Evolutionary conservation across 2,797 vertebrate genomes (phyloP).

Genomic region (Labroides dimidiatus): DNA sequence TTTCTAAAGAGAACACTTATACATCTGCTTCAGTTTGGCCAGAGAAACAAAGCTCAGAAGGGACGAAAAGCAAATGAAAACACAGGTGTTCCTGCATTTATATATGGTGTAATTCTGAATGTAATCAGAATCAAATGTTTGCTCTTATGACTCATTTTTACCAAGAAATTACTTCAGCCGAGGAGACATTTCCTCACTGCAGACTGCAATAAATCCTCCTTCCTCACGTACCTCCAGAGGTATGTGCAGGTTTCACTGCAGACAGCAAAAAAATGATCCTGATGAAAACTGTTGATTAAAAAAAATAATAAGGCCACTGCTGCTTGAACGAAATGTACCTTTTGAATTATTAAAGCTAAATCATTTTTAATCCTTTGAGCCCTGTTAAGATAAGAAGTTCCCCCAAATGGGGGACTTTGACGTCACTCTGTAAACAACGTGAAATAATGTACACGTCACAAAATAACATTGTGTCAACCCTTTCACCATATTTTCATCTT

Average conservation of each 20-base stretch:
- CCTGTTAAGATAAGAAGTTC: too few species aligned
- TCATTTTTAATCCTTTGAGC: too few species aligned
- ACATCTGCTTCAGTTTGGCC: constrained; percentile 32
- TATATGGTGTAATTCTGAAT: constrained; percentile 14
- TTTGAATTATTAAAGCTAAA: neutral
- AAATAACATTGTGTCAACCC: too few species aligned
- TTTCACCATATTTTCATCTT: too few species aligned
- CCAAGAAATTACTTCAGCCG: constrained; percentile 22
- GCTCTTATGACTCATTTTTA: constrained; percentile 28
- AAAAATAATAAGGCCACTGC: neutral
- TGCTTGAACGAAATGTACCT: neutral
- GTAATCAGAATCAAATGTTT: constrained; percentile 24
- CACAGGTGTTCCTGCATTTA: constrained; percentile 24
- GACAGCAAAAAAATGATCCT: constrained; percentile 11
- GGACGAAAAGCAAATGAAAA: constrained; percentile 25
- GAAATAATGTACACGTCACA: too few species aligned
- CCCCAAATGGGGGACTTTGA: too few species aligned
- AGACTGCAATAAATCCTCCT: constrained; percentile 20
- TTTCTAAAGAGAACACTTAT: constrained; percentile 41
- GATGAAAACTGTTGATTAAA: constrained; percentile 27
- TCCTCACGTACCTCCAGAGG: constrained; percentile 10
- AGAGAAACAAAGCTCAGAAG: constrained; percentile 25
- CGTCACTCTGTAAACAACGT: too few species aligned
- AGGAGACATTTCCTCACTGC: neutral
- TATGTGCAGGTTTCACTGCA: constrained; percentile 15